phyloP scores from a whole-genome alignment of 2,888 invertebrate genomes.

The Pristionchus arcanus region DNA sequence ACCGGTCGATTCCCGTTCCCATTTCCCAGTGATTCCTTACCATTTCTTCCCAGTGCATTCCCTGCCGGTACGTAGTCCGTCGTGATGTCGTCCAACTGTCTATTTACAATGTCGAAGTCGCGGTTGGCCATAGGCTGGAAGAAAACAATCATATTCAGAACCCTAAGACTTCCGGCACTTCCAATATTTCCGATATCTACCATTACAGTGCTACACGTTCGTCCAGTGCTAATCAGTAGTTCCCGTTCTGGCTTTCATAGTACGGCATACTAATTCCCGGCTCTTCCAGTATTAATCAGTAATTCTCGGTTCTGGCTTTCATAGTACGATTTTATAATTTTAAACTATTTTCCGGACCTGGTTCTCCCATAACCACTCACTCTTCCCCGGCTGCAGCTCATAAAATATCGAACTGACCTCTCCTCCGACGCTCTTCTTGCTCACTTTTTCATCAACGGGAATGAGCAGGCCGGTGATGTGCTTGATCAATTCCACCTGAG shows the following conservation, averaged over 20 bases:
- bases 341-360: not conserved
- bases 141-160: not conserved
- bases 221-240: too few species aligned
- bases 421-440: slow-evolving; percentile 59
- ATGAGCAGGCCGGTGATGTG: slow-evolving; percentile 34
- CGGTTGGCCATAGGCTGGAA: slow-evolving; percentile 62
- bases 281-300: too few species aligned
- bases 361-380: too few species aligned
- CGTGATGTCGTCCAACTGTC: slow-evolving; percentile 47
- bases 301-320: too few species aligned
- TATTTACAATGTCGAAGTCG: slow-evolving; percentile 60
- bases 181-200: too few species aligned
- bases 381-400: too few species aligned
- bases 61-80: not conserved
- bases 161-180: too few species aligned
- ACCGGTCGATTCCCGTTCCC: too few species aligned
- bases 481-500: slow-evolving; percentile 62
- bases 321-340: not conserved
- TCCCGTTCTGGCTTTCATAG: too few species aligned
- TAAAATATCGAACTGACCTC: not conserved
- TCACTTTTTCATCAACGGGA: slow-evolving; percentile 17
- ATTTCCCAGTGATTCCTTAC: slow-evolving; percentile 23
- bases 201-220: too few species aligned
- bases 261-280: too few species aligned
- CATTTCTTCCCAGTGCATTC: slow-evolving; percentile 1